phyloP scores from a whole-genome alignment of 30 jellyfish, hydroid and myxozoan genomes.

The Sanderia malayensis region DNA sequence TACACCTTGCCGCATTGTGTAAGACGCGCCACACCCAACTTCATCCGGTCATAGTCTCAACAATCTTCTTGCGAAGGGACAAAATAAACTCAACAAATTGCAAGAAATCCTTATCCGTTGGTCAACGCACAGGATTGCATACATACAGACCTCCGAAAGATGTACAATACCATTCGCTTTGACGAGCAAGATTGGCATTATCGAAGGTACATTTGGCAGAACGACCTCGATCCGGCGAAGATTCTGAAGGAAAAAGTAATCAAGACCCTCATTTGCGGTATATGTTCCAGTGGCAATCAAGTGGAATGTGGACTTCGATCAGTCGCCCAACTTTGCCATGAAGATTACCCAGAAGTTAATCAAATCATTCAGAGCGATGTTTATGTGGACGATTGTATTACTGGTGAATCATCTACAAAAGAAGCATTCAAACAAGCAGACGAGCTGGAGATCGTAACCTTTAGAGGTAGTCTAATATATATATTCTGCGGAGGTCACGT shows the following conservation, averaged over 20 bases:
- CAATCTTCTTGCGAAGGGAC: not conserved
- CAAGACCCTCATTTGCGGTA: constrained; percentile 9
- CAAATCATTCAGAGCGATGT: not conserved
- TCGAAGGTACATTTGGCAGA: constrained; percentile 34
- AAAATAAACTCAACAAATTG: not conserved
- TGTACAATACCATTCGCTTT: constrained; percentile 29
- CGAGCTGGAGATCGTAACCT: constrained; percentile 6
- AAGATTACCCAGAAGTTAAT: constrained; percentile 11
- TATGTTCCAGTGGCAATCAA: constrained; percentile 19
- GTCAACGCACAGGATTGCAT: constrained; percentile 16
- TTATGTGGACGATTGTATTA: constrained; percentile 28
- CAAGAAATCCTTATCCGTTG: constrained; percentile 35
- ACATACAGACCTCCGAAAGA: constrained; percentile 23
- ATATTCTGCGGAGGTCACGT: too few species aligned
- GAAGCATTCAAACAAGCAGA: constrained; percentile 23
- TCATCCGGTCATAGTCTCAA: not conserved
- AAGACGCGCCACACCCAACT: constrained; percentile 21
- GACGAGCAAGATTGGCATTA: constrained; percentile 19
- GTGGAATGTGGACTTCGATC: constrained; percentile 1
- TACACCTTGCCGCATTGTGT: constrained; percentile 4
- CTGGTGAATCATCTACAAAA: constrained; percentile 9
- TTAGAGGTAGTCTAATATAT: constrained; percentile 32
- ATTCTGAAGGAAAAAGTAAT: constrained; percentile 18
- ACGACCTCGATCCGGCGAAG: constrained; percentile 6
- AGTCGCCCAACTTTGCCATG: not conserved